Base-by-base conservation (phyloP, 2,797 vertebrate genomes). In the Oreochromis mossambicus region DNA sequence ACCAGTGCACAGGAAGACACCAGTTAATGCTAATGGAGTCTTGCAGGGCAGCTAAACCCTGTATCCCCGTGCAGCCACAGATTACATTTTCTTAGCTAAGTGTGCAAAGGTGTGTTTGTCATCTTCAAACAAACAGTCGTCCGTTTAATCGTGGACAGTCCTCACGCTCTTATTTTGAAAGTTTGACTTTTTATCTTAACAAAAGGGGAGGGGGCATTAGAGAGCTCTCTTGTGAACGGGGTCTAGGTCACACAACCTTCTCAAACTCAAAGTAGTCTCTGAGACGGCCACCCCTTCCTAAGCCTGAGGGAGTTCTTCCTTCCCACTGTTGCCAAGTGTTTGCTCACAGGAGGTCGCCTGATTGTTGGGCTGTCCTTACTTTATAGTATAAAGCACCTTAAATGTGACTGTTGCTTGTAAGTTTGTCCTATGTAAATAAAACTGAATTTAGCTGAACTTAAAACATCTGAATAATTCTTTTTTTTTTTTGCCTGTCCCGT, bases 1-100 rank as follows among this genome's bases (percentile, higher is more conserved):
- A 79, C 51, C 48, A 50, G 55, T 77, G 34, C 79, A 79, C 70
- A 76, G 54, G 38, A 77, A 82, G 80, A 85, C 79, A 56, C 82
- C 88, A 63, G 68, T 77, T 83, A 77, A 86, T 81, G 82, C 84
- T 38, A 77, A 3, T 84, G 55, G 82, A 79, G 80, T 77, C 78
- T 61, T 79, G 21, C 54, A 4, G 12, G 11, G 36, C 3, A 17
- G 34, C 3, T 26, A 6, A 0, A 70, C 1, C 13, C 9, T 19
- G 66, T 19, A 10, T 46, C 38, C 66, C 8, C 21, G 36, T 68
- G 63, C 63, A 43, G 63, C 63, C 63, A 0, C n/a, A 15, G 36
- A 43, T 9, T 6, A 6, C 8, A 21, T 24, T 68, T 38, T 6
- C 63, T 68, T 24, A 21, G 32, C 38, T 7, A 41, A 24, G 63